phyloP scores from a whole-genome alignment of 2,113 vertebrate genomes.

The Chionomys nivalis region DNA sequence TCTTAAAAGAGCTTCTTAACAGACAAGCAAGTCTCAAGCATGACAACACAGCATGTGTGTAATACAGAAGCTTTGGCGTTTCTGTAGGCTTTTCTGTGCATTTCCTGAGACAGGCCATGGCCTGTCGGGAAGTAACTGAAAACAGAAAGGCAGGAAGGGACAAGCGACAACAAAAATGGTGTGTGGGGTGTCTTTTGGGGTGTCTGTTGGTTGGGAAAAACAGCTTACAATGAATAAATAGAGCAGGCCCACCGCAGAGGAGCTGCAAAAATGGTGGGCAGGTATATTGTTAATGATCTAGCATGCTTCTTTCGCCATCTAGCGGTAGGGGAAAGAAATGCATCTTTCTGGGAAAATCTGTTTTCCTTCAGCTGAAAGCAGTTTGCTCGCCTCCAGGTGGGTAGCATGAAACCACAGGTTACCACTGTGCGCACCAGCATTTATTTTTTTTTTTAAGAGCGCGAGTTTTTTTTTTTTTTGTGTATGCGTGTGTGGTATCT shows the following conservation, averaged over 20 bases:
- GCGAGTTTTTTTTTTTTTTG: background rate
- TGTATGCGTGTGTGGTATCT: too few relatives aligned
- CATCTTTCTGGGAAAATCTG: background rate
- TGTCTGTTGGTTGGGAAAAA: background rate
- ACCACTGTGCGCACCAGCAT: accelerated
- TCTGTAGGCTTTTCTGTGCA: background rate
- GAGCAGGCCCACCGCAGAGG: background rate
- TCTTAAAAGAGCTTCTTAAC: background rate
- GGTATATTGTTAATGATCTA: background rate
- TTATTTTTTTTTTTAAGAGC: background rate
- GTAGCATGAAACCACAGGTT: background rate
- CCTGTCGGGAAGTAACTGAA: background rate
- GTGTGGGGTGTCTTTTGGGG: background rate
- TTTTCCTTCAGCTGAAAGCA: accelerated
- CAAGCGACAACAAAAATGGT: background rate
- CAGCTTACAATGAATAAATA: background rate
- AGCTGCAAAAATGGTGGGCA: accelerated
- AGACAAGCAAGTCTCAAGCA: background rate
- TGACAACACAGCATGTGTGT: background rate
- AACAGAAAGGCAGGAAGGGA: background rate
- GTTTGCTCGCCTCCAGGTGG: background rate
- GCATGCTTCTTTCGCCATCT: slow-evolving; percentile 54
- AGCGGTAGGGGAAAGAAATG: background rate
- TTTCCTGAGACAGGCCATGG: background rate
- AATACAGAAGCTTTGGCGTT: background rate